phyloP scores from a whole-genome alignment of 2,797 vertebrate species.

The Micropoecilia bifurca region DNA sequence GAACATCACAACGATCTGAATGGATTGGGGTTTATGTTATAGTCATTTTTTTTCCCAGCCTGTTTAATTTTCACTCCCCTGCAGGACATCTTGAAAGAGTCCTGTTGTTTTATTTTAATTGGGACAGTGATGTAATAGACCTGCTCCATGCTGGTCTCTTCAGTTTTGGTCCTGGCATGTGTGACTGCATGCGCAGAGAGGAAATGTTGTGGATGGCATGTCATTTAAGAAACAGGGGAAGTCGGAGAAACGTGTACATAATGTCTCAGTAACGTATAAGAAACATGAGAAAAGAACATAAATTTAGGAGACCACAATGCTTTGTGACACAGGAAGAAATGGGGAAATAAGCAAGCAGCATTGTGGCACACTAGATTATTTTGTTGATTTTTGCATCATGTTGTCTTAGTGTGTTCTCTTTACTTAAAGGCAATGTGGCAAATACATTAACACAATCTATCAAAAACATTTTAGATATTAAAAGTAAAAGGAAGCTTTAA shows the following conservation, averaged over 20 bases:
- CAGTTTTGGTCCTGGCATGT: slow-evolving; percentile 71
- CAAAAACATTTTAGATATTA: not conserved
- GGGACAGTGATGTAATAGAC: slow-evolving; percentile 81
- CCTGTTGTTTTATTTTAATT: slow-evolving; percentile 86
- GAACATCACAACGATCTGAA: slow-evolving; percentile 79
- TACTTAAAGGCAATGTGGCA: not conserved
- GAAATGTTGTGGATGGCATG: slow-evolving; percentile 17
- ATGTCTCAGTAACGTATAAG: not conserved
- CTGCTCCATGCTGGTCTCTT: slow-evolving; percentile 78
- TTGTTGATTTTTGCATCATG: not conserved
- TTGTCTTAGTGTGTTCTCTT: slow-evolving; percentile 6
- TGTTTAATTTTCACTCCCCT: slow-evolving; percentile 78
- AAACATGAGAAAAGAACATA: slow-evolving; percentile 16
- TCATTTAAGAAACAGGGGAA: slow-evolving; percentile 18
- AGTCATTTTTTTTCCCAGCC: slow-evolving; percentile 69
- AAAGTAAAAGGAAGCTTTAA: not conserved
- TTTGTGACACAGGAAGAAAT: slow-evolving; percentile 7
- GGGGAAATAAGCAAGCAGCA: not conserved
- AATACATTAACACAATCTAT: slow-evolving; percentile 5
- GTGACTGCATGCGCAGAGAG: slow-evolving; percentile 19
- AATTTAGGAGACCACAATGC: not conserved
- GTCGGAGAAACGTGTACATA: slow-evolving; percentile 9
- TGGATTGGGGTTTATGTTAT: slow-evolving; percentile 80
- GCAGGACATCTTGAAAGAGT: slow-evolving; percentile 82
- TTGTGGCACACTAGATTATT: not conserved